Evolutionary conservation across 1,140 invertebrate species (phyloP), one percentile per base, ranked within the genome.

Genomic region (Pseudomyrmex flavicornis): DNA sequence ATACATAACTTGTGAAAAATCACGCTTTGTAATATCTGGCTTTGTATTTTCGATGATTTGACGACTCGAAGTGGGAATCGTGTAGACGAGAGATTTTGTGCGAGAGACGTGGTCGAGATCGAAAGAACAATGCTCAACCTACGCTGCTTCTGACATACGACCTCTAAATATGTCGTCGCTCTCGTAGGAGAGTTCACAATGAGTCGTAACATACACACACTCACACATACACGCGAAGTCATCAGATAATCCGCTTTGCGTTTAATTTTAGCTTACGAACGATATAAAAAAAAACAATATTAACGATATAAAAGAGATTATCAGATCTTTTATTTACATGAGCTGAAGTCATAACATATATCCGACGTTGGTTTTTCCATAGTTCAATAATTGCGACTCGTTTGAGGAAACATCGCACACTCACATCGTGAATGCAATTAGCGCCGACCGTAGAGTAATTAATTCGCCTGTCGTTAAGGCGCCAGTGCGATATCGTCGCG

Each of bases 51-150:
- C 2, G 50, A 44, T 22, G 65, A 44, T 46, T 20, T 15, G n/a
- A 56, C 0, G 62, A 77, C 1, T 26, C 61, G 62, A 22, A 46
- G 44, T 46, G 52, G 35, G 56, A 83, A 68, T 75, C 79, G 79
- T 46, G 56, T 46, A 70, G 61, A 79, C 68, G 17, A 59, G 46
- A 85, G 79, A 65, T 62, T 52, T 26, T 54, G n/a, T 22, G 48
- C 61, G 61, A 52, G 48, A 61, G 63, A 72, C 65, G 61, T 35
- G 35, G 17, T 7, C 15, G 44, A 35, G 35, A 20, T 52, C 52
- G 17, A 62, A 50, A 44, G 68, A 86, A 86, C 75, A 86, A 86
- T 85, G 75, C 46, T 20, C 85, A 48, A 58, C 74, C 85, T 68
- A 86, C 74, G 85, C 68, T 22, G 48, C 58, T 77, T 73, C 35